phyloP scores from a whole-genome alignment of 2,888 invertebrate genomes.

The Parnassius apollo region DNA sequence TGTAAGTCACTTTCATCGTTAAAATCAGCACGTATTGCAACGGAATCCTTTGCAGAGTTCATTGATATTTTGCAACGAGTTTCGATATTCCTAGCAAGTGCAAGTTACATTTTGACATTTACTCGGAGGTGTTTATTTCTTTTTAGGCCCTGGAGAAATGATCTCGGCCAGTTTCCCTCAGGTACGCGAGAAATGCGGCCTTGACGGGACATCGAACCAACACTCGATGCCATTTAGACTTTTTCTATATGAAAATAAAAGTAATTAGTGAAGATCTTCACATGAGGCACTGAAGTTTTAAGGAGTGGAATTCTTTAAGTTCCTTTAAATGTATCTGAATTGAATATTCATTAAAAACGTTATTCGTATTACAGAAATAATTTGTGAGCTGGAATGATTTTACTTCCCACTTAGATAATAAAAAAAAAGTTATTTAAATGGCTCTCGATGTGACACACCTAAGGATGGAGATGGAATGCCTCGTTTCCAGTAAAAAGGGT shows the following conservation, averaged over 20 bases:
- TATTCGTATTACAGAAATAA: too few relatives aligned
- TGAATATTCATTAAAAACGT: too few relatives aligned
- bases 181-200: slow-evolving; percentile 64
- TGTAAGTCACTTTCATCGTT: slow-evolving; percentile 7
- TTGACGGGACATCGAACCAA: slow-evolving; percentile 63
- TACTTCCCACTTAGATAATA: too few relatives aligned
- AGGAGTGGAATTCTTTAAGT: slow-evolving; percentile 4
- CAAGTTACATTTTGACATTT: slow-evolving; percentile 42
- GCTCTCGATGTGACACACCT: too few relatives aligned
- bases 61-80: slow-evolving; percentile 24
- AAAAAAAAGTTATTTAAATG: too few relatives aligned
- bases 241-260: slow-evolving; percentile 47
- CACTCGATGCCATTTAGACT: slow-evolving; percentile 42
- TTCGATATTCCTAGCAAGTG: slow-evolving; percentile 25
- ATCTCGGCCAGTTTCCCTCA: slow-evolving; percentile 57
- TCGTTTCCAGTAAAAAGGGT: too few relatives aligned
- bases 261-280: slow-evolving; percentile 29
- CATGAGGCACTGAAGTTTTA: slow-evolving; percentile 11
- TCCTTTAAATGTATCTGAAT: too few relatives aligned
- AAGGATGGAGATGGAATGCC: too few relatives aligned
- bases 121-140: slow-evolving; percentile 40
- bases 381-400: too few relatives aligned
- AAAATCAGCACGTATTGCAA: slow-evolving; percentile 4
- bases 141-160: slow-evolving; percentile 65
- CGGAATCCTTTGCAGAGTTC: slow-evolving; percentile 10